phyloP scores from a whole-genome alignment of 1,140 invertebrate genomes.

The Monomorium pharaonis region DNA sequence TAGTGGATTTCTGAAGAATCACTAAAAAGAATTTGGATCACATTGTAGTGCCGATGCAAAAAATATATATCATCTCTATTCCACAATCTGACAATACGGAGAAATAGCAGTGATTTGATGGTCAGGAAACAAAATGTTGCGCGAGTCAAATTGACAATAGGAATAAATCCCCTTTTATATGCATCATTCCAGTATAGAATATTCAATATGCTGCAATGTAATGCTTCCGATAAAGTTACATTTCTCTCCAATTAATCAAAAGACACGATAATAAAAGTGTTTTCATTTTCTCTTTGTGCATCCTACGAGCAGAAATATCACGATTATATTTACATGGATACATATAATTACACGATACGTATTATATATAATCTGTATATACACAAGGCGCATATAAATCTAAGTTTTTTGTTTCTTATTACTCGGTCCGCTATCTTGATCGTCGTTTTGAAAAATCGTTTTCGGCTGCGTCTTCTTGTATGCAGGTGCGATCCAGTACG shows the following conservation, averaged over 20 bases:
- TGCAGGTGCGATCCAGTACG: slow-evolving; percentile 97
- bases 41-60: slow-evolving; percentile 88
- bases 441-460: slow-evolving; percentile 90
- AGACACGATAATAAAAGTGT: no score
- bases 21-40: slow-evolving; percentile 87
- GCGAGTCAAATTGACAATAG: slow-evolving; percentile 86
- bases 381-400: neutral
- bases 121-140: slow-evolving; percentile 86
- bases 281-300: no score
- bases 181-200: slow-evolving; percentile 78
- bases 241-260: neutral
- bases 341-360: neutral
- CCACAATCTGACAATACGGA: slow-evolving; percentile 85
- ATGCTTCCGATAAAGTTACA: neutral
- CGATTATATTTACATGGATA: neutral
- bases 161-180: slow-evolving; percentile 86
- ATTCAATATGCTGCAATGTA: neutral
- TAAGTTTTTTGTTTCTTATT: slow-evolving; percentile 85
- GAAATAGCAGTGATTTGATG: slow-evolving; percentile 86
- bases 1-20: no score
- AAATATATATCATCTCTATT: slow-evolving; percentile 88
- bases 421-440: slow-evolving; percentile 86
- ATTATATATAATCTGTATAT: no score
- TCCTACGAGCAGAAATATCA: no score
- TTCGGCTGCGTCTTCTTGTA: slow-evolving; percentile 94